phyloP scores from a whole-genome alignment of 2,888 invertebrate genomes.

The Aporophyla lueneburgensis region DNA sequence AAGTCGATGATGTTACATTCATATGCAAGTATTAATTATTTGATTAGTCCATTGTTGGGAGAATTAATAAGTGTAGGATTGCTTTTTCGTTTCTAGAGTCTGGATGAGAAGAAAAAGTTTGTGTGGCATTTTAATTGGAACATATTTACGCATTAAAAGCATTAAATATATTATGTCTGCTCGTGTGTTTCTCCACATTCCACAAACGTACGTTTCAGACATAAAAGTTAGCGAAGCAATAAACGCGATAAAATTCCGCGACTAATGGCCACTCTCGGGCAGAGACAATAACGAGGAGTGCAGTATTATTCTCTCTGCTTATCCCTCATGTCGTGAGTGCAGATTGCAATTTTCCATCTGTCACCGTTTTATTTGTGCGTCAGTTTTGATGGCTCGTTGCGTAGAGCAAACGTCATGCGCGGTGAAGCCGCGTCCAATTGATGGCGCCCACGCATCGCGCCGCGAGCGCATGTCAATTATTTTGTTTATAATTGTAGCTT shows the following conservation, averaged over 20 bases:
- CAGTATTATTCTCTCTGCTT: conserved; percentile 63
- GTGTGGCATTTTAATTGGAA: conserved; percentile 35
- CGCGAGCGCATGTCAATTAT: conserved; percentile 39
- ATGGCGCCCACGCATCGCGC: conserved; percentile 69
- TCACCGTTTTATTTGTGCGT: conserved; percentile 75
- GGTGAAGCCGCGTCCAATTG: conserved; percentile 64
- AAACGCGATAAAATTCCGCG: conserved; percentile 60
- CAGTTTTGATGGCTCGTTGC: conserved; percentile 78
- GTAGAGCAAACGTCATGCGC: conserved; percentile 68
- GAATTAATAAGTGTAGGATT: conserved; percentile 35
- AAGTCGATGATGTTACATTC: conserved; percentile 31
- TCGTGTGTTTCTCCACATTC: conserved; percentile 57
- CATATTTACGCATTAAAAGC: conserved; percentile 35
- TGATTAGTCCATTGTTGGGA: conserved; percentile 42
- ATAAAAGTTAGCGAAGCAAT: conserved; percentile 59
- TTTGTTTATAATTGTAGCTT: conserved; percentile 56
- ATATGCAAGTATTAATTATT: conserved; percentile 47
- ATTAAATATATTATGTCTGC: conserved; percentile 32
- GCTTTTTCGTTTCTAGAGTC: conserved; percentile 18
- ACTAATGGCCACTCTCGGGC: conserved; percentile 57
- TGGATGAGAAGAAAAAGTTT: conserved; percentile 7
- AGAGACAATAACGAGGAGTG: conserved; percentile 59
- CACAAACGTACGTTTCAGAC: conserved; percentile 44
- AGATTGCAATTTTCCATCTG: conserved; percentile 74
- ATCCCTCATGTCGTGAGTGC: conserved; percentile 64